These are phyloP conservation scores for Phocides pigmalion DNA, from an alignment of 1,140 invertebrate genomes.

Conservation along the genomic window DNA sequence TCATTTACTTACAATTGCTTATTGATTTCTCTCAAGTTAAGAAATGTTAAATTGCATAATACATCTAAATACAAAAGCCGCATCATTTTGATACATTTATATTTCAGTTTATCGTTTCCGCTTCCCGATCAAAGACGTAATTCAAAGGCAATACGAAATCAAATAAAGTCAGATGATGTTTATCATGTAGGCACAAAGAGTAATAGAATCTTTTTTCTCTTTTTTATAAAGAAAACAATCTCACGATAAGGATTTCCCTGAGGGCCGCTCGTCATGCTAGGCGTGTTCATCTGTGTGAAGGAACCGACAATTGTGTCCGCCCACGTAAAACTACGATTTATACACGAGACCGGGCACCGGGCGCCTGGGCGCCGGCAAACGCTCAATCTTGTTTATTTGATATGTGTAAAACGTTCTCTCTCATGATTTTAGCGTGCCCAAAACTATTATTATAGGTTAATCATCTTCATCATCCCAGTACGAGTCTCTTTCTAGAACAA, in stretches of 20 bases:
- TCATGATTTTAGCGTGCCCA: conserved; percentile 13
- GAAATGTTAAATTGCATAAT: too few species aligned
- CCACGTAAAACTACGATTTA: conserved; percentile 57
- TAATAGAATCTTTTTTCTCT: conserved; percentile 21
- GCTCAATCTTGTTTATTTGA: conserved; percentile 31
- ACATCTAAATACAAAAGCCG: too few species aligned
- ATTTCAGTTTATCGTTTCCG: neutral
- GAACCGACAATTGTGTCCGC: conserved; percentile 52
- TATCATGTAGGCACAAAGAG: conserved; percentile 7
- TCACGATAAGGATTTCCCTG: conserved; percentile 42
- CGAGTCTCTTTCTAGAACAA: too few species aligned
- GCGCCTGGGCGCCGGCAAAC: conserved; percentile 24
- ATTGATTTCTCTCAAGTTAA: too few species aligned
- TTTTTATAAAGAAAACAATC: conserved; percentile 37
- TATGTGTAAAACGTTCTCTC: conserved; percentile 18
- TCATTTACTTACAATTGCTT: too few species aligned
- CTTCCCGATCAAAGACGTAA: neutral
- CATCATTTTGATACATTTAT: neutral
- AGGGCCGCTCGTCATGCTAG: conserved; percentile 44
- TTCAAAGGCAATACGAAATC: conserved; percentile 6
- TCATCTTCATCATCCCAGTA: too few species aligned
- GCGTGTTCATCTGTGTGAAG: conserved; percentile 49
- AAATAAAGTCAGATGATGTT: neutral
- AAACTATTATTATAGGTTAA: conserved; percentile 4
- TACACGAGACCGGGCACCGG: conserved; percentile 35